These are phyloP conservation scores for Fregetta grallaria DNA, from an alignment of 2,113 vertebrate genomes.

Conservation along the genomic window DNA sequence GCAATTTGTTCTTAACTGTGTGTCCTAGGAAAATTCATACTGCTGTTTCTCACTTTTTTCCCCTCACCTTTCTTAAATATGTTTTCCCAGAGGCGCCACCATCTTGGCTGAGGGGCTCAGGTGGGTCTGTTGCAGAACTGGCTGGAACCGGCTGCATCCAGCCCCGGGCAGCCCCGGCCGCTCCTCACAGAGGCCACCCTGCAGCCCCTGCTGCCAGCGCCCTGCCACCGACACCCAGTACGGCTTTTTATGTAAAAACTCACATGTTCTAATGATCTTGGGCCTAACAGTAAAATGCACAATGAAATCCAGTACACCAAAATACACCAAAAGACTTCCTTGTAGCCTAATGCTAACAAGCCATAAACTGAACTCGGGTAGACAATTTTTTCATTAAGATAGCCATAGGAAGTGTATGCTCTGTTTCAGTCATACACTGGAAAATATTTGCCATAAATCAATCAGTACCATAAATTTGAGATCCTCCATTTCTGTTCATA, in stretches of 20 bases:
- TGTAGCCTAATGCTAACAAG: not conserved
- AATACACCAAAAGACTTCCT: not conserved
- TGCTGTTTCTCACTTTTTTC: not conserved
- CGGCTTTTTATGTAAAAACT: not conserved
- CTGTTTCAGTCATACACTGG: not conserved
- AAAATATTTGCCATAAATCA: not conserved
- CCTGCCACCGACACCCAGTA: not conserved
- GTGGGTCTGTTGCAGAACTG: not conserved
- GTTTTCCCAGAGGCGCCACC: not conserved
- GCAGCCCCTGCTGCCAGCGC: not conserved
- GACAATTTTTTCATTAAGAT: not conserved
- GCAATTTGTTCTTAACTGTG: not conserved
- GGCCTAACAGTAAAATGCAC: not conserved
- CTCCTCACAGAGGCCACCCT: not conserved
- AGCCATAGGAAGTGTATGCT: not conserved
- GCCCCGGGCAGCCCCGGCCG: not conserved
- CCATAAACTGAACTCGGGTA: not conserved
- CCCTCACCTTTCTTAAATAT: not conserved
- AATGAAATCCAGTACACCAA: not conserved
- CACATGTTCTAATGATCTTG: not conserved
- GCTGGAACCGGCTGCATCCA: not conserved
- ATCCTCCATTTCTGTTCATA: not conserved
- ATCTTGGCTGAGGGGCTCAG: not conserved
- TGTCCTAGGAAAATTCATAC: not conserved
- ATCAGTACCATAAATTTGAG: not conserved